Base-by-base conservation (phyloP, 2,888 invertebrate genomes). In the Hipparchia semele region DNA sequence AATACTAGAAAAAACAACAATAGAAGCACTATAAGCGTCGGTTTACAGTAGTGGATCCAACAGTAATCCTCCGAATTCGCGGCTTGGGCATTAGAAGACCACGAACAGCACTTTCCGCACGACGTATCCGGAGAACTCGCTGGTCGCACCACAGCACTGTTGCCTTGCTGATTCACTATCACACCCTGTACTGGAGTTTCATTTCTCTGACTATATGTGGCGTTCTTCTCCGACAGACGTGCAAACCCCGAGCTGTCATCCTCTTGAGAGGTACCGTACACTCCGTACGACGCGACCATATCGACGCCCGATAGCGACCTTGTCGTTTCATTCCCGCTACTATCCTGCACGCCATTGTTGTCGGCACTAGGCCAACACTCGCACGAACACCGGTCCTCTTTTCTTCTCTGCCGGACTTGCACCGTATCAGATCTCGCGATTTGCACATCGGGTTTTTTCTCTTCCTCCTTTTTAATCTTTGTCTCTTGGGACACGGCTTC, bases 211-310 rank as follows among this genome's bases (percentile, higher is more conserved):
- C 88, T 90, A 72, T 90, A 92, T 23, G 87, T 83, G 54, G 83
- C 84, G 84, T 85, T 89, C 77, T 94, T 93, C 75, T 94, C 94
- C 1, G 91, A 86, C 39, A 92, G 77, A 49, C 92, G 83, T 1
- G 90, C 94, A 73, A 94, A 94, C 1, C 94, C 94, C 12, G 94
- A 92, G 80, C 90, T 92, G 9, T 94, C 94, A 39, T 94, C 94
- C 9, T 94, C 94, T 70, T 92, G 90, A 8, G 92, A 91, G 76
- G 92, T 92, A 9, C 93, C 92, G 69, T 94, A 94, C 45, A 94
- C 94, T 0, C 94, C 94, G 76, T 94, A 94, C 12, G 94, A 94
- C 2, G 94, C 94, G 65, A 94, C 94, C 92, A 94, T 94, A 75
- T 92, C 94, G 5, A 94, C 93, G 8, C 94, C 94, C 10, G 94